Evolutionary conservation across 2,113 vertebrate species (phyloP).

Genomic region (Pantherophis guttatus): DNA sequence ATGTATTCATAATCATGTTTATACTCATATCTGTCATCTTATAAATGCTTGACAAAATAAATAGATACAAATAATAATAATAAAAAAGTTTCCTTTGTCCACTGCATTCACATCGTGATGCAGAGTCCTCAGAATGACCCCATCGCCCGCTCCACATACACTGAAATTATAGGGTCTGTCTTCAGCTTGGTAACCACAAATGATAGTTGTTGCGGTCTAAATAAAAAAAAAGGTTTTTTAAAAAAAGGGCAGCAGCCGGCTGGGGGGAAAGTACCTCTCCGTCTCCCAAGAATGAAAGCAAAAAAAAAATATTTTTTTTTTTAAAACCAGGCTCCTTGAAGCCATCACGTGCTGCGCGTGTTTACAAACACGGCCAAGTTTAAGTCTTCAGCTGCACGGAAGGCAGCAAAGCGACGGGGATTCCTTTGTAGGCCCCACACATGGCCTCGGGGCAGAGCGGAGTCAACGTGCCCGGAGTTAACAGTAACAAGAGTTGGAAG

Average conservation of each 20-base stretch:
- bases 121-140: not conserved
- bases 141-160: not conserved
- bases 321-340: not conserved
- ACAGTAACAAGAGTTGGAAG: too few relatives aligned
- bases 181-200: not conserved
- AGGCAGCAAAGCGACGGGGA: not conserved
- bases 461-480: not conserved
- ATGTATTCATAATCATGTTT: too few relatives aligned
- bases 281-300: rapidly evolving
- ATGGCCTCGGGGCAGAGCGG: not conserved
- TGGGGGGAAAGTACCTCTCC: not conserved
- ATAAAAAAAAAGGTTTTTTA: not conserved
- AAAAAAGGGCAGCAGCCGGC: not conserved
- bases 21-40: too few relatives aligned
- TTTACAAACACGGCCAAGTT: not conserved
- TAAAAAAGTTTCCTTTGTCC: not conserved
- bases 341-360: not conserved
- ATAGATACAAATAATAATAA: too few relatives aligned
- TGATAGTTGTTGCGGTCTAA: not conserved
- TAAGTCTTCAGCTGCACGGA: not conserved
- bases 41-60: too few relatives aligned
- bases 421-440: not conserved
- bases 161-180: not conserved
- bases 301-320: not conserved
- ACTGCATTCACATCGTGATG: not conserved